Base-by-base conservation (phyloP, 1,140 invertebrate species). In the Bombus pascuorum region DNA sequence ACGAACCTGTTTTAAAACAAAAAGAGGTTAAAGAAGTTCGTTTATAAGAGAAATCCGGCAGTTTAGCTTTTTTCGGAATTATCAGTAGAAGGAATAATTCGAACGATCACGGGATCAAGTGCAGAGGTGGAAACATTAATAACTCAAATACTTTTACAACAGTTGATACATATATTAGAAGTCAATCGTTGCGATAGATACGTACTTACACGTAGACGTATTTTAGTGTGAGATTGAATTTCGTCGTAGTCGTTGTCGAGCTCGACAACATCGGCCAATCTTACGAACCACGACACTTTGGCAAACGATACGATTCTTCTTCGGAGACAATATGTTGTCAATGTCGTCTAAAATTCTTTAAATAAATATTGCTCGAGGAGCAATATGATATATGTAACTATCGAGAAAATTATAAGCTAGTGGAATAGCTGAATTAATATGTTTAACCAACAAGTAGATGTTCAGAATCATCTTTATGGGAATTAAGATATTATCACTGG, bases 121-220 rank as follows among this genome's bases (percentile, higher is more conserved):
- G 25, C 25, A n/a, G 57, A 22, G 18, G 9, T 32, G 15, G 28
- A 25, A 9, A n/a, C n/a, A 8, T 22, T 65, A 73, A 73, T 44
- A 71, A n/a, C 10, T 18, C 8, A n/a, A 53, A 32, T 15, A 75
- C 42, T 44, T 66, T 68, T 22, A 68, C 44, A 32, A 8, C 28
- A 62, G 28, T 83, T 47, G 6, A 22, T 25, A 9, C 53, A 70
- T 70, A 15, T 76, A 70, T 70, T 70, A 37, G 62, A 77, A 71
- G 44, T 83, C 73, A 59, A 77, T 83, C 74, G 37, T 70, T 44
- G 12, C 28, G 62, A 47, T 77, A 12, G 4, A 65, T 65, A 15
- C n/a, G 13, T 42, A 28, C 28, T 10, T 62, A 57, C 12, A 32
- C 62, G 22, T n/a, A n/a, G 28, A 83, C 22, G 28, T 39, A 53